These are phyloP conservation scores for Odocoileus hemionus DNA, from an alignment of 2,113 vertebrate genomes.

Conservation along the genomic window DNA sequence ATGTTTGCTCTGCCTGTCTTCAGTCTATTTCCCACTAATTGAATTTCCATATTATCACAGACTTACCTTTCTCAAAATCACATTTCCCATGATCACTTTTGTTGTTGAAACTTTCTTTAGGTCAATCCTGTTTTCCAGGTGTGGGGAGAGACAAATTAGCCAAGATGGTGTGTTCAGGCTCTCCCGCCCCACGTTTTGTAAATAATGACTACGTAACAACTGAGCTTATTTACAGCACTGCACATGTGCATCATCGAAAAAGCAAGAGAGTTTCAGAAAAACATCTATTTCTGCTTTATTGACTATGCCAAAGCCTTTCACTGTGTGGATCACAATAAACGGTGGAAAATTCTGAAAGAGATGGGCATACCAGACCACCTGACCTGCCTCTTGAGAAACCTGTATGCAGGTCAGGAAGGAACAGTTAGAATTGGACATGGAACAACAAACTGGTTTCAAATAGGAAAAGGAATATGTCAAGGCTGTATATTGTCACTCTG, in stretches of 20 bases:
- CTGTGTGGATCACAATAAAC: background rate
- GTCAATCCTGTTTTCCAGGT: background rate
- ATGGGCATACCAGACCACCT: background rate
- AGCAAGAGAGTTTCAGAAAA: background rate
- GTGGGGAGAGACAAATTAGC: background rate
- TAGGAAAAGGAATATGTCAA: background rate
- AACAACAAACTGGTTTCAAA: background rate
- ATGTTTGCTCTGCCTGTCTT: background rate
- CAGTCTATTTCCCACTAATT: background rate
- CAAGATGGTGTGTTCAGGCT: background rate
- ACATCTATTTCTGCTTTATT: background rate
- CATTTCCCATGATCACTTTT: background rate
- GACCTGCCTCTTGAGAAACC: background rate
- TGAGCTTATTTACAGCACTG: background rate
- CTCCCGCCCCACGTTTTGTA: fast-evolving
- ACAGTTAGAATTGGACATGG: background rate
- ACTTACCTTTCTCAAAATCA: background rate
- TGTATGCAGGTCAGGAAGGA: background rate
- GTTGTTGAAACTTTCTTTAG: background rate
- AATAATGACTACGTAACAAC: background rate
- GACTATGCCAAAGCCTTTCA: background rate
- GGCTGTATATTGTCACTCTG: background rate
- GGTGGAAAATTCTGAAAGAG: background rate
- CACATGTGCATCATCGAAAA: background rate
- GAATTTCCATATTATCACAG: background rate